Conservation (phyloP, 2,888 invertebrate genomes). For the Idaea straminata region DNA sequence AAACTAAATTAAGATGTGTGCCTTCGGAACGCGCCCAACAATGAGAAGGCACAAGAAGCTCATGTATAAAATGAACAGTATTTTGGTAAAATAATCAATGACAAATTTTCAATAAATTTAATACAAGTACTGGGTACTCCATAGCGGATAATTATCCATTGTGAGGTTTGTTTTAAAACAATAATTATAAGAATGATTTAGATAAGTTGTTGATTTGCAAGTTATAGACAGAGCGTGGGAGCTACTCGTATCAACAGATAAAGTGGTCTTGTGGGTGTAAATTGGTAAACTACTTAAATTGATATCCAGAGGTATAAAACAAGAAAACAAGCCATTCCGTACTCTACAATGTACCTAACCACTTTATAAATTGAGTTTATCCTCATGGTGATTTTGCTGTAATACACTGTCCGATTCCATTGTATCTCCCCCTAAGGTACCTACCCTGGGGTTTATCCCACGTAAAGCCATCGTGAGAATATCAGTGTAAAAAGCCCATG, state of each 20-base stretch:
- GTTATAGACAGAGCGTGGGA: conserved; percentile 43
- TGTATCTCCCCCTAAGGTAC: too few species aligned
- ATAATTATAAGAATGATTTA: neutral
- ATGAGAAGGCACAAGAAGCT: too few species aligned
- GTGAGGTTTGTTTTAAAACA: neutral
- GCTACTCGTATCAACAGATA: conserved; percentile 23
- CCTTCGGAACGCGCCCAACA: too few species aligned
- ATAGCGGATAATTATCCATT: neutral
- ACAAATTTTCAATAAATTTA: too few species aligned
- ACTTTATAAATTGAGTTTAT: too few species aligned
- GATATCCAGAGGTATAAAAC: conserved; percentile 26
- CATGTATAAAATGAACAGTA: too few species aligned
- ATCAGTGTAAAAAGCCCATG: too few species aligned
- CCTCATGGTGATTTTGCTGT: neutral
- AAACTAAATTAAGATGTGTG: too few species aligned
- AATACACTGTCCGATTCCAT: neutral
- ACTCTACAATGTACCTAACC: neutral
- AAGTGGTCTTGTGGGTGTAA: conserved; percentile 45
- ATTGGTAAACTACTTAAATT: conserved; percentile 42
- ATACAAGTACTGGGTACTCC: too few species aligned
- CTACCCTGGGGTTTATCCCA: too few species aligned
- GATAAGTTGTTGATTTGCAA: conserved; percentile 34
- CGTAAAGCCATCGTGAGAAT: too few species aligned
- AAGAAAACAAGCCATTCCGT: conserved; percentile 12
- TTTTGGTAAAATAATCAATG: too few species aligned